Base-by-base conservation (phyloP, 1,140 invertebrate genomes). In the Panonychus citri region DNA sequence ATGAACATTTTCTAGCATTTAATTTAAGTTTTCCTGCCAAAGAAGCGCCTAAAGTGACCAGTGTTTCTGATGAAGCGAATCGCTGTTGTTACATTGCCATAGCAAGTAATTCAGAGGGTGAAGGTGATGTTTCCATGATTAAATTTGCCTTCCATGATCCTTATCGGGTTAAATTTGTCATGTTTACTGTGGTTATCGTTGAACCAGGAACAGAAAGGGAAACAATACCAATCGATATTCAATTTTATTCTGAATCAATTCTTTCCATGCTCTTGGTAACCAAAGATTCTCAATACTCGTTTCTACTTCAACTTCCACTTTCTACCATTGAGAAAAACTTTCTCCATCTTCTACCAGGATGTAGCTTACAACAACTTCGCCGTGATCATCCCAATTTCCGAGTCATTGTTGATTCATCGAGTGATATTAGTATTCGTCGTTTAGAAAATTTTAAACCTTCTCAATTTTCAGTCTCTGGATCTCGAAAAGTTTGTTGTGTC, bases 401-500 rank as follows among this genome's bases (percentile, higher is more conserved):
- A 21, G 30, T 25, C 2, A 43, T 46, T 37, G n/a, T 34, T 40
- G 40, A 17, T 27, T n/a, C 12, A 27, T n/a, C 19, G 19, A 19
- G 21, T 42, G 37, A 43, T 15, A 12, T 58, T 13, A n/a, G 61
- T 19, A 71, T 67, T 46, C 63, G 70, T 21, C 59, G 75, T 5
- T 69, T 89, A 30, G 81, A 87, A 53, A 80, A 80, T 62, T 79
- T 86, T 69, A 76, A 77, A 51, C 79, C 78, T 2, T 75, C 73
- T 54, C 71, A 72, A 61, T 76, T 91, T 60, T 81, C 85, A 7
- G 85, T 93, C 0, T 90, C 85, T 57, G 85, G 87, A 0, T 76
- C 78, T 13, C 73, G 88, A 40, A 87, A 89, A 73, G 84, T 93
- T 25, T 81, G 85, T 12, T 83, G 87, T 48, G 77, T 93, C 55